Conservation (phyloP, 2,888 invertebrate genomes). For the Ophion obscuratus region DNA sequence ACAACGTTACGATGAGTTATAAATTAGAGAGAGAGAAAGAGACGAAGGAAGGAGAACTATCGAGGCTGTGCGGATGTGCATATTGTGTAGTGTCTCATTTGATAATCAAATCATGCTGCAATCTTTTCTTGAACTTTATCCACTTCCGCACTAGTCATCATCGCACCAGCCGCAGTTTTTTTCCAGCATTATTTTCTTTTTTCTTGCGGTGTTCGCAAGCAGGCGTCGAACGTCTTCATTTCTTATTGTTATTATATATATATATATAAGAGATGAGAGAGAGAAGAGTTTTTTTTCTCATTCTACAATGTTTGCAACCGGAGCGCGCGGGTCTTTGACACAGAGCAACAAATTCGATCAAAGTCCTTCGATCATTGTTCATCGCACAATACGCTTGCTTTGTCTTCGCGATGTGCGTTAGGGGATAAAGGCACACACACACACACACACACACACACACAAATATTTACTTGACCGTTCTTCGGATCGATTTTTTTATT, state of each 20-base stretch:
- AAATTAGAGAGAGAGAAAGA: too few species aligned
- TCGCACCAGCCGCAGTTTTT: not conserved
- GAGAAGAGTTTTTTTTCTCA: not conserved
- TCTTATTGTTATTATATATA: not conserved
- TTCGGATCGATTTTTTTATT: too few species aligned
- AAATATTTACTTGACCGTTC: too few species aligned
- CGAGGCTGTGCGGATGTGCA: not conserved
- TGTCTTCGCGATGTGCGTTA: not conserved
- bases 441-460: too few species aligned
- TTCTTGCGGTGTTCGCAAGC: not conserved
- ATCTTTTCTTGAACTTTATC: conserved; percentile 41
- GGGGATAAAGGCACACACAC: too few species aligned
- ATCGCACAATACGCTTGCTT: not conserved
- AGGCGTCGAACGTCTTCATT: not conserved
- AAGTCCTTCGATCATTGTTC: conserved; percentile 27
- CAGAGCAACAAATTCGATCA: conserved; percentile 39
- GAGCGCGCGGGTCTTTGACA: conserved; percentile 7
- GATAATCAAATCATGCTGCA: conserved; percentile 50
- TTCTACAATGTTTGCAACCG: conserved; percentile 25
- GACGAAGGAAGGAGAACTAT: not conserved
- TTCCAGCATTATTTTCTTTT: not conserved
- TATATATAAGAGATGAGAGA: conserved; percentile 6
- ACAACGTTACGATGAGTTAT: too few species aligned
- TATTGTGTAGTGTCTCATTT: conserved; percentile 21
- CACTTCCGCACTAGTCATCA: conserved; percentile 5